Base-by-base conservation (phyloP, 2,888 invertebrate species). In the Acrocera orbiculus region DNA sequence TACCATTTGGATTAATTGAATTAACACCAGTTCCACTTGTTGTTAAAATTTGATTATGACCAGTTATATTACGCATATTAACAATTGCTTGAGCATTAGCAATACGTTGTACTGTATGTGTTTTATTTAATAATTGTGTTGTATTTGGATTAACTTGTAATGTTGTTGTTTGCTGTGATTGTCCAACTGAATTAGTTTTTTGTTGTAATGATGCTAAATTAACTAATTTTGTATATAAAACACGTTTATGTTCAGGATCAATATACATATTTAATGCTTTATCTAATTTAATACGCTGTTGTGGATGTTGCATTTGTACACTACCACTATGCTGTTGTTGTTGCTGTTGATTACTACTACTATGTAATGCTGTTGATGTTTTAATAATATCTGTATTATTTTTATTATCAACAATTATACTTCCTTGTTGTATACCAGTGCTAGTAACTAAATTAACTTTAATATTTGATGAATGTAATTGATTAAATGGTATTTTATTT, bases 401-500 rank as follows among this genome's bases (percentile, higher is more conserved):
- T 30, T 53, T 55, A 4, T 53, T 34, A 34, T 47, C 47, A 8
- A 47, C 44, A 9, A 49, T 40, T 11, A 48, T 39, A 32, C 42
- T 47, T 10, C 47, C 49, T 34, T 50, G 45, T 25, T 48, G 48
- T 7, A 49, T 40, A 24, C 45, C 46, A 5, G 48, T 37, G 15
- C 47, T 50, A 37, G 55, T 52, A 4, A 60, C 54, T 38, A 60
- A 51, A 41, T 60, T 60, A 35, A 60, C 45, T 44, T 60, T 60
- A 3, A 60, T 47, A 46, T 57, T 59, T 16, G 56, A 47, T 37
- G 54, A 53, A 26, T 52, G 48, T 35, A 57, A 43, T 16, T 54
- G 53, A 42, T 55, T 55, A 37, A 54, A 56, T 36, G 56, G 57
- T 3, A 58, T 45, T 41, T 60, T 59, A 34, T 53, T 54, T 34